Evolutionary conservation across 2,797 vertebrate species (phyloP), one percentile per base, ranked within the genome.

Genomic region (Danio jaintianensis): DNA sequence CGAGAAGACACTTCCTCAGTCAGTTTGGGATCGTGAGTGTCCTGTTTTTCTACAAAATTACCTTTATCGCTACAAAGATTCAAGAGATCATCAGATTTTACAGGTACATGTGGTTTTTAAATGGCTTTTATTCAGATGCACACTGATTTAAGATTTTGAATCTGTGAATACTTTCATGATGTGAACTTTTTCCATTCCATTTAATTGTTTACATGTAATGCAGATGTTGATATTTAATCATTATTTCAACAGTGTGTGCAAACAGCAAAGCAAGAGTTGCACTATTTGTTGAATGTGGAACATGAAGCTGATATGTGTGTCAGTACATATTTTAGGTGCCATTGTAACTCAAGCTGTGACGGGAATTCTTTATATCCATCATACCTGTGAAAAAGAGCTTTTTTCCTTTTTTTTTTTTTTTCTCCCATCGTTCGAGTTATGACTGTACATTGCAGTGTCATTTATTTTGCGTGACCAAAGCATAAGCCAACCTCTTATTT

Each of bases 291-390:
- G 0, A 63, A 75, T 63, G 7, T 0, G 62, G 18, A 15, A 47
- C n/a, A 53, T 40, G 48, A 13, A 0, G 9, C 9, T 20, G 10
- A 43, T 42, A 5, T n/a, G 29, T 50, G 29, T 15, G 52, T 45
- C 7, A 5, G 10, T 58, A 36, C 15, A 18, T 62, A 8, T 20
- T 75, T 63, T 68, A 38, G 63, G 52, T 78, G 63, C 75, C 75
- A 68, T 78, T 78, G 20, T 56, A 36, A 66, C 16, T 66, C 40
- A 67, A 77, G 62, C 75, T 77, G 75, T 78, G 75, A 68, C n/a
- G 4, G 53, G 15, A 72, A 10, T 56, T 72, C 43, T 13, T 38
- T 48, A 67, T 67, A 47, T 13, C 40, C 38, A 29, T 47, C 22
- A 66, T 77, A 10, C 16, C 50, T 43, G 47, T 29, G 29, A 29